Percentiles rank a stretch among this genome's conserved stretches.
Evolutionary conservation across 2,797 vertebrate genomes (phyloP).

Genomic region (Sebastes minor): DNA sequence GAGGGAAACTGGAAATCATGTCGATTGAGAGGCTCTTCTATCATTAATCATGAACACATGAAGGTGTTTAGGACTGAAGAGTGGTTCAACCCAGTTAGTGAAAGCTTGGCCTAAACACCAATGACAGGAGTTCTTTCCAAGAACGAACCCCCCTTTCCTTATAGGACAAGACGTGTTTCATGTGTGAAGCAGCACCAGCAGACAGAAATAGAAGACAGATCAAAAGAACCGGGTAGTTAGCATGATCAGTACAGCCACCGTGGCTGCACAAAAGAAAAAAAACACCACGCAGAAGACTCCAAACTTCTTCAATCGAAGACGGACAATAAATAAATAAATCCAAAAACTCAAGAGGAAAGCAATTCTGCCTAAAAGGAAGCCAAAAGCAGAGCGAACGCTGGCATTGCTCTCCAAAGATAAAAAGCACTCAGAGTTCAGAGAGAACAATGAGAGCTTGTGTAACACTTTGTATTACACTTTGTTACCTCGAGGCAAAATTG

Average conservation of each 20-base stretch:
- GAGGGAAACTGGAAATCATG: neutral
- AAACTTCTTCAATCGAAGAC: constrained; percentile 33
- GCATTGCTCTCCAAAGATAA: constrained; percentile 25
- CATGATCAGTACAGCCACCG: constrained; percentile 4
- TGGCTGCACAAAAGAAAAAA: constrained; percentile 3
- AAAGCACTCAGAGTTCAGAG: constrained; percentile 17
- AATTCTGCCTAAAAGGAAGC: constrained; percentile 35
- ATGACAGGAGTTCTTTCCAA: neutral
- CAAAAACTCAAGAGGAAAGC: constrained; percentile 31
- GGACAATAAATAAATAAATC: constrained; percentile 23
- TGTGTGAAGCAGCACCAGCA: constrained; percentile 9
- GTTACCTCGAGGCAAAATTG: constrained; percentile 14
- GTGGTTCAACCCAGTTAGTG: neutral
- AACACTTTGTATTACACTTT: constrained; percentile 25
- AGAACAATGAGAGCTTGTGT: constrained; percentile 26
- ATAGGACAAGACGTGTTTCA: neutral
- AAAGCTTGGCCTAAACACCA: neutral
- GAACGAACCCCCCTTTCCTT: neutral
- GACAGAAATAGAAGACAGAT: constrained; percentile 14
- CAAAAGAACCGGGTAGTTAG: constrained; percentile 34
- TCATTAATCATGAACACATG: neutral
- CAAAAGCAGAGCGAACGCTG: constrained; percentile 13
- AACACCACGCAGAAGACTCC: neutral
- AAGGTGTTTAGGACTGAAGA: neutral
- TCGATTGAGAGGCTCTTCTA: neutral